These are phyloP conservation scores for Saturnia pavonia DNA, from an alignment of 2,888 invertebrate genomes.

Conservation along the genomic window DNA sequence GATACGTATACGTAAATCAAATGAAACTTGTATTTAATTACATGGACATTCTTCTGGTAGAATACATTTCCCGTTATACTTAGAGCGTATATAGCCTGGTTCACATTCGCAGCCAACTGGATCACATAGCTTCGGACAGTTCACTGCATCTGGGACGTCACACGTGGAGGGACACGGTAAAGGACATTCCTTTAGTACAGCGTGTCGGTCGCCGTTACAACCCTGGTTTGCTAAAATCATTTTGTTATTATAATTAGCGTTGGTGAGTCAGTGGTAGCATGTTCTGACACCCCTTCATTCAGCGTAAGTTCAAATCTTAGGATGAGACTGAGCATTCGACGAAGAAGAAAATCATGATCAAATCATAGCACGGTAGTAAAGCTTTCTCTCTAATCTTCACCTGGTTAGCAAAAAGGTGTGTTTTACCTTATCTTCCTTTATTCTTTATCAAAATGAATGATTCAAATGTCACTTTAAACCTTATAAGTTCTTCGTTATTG, in stretches of 20 bases:
- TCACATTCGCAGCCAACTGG: slow-evolving; percentile 40
- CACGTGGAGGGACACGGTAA: slow-evolving; percentile 40
- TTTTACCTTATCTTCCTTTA: no score
- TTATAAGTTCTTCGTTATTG: no score
- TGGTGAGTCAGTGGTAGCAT: background rate
- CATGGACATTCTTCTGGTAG: slow-evolving; percentile 42
- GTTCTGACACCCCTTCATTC: no score
- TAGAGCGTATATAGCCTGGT: slow-evolving; percentile 33
- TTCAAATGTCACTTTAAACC: no score
- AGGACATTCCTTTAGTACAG: slow-evolving; percentile 36
- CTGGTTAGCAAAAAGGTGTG: no score
- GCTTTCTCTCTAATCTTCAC: no score
- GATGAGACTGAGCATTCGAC: background rate
- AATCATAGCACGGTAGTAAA: no score
- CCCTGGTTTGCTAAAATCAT: background rate
- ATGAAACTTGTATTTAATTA: slow-evolving; percentile 23
- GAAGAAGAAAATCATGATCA: background rate
- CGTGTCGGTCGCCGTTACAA: slow-evolving; percentile 27
- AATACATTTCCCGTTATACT: slow-evolving; percentile 37
- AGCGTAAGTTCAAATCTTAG: background rate
- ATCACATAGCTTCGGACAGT: slow-evolving; percentile 30
- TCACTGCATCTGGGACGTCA: slow-evolving; percentile 34
- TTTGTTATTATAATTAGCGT: background rate
- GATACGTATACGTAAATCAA: background rate
- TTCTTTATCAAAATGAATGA: no score